These are phyloP conservation scores for Phoebastria nigripes DNA, from an alignment of 2,797 vertebrate species.

Conservation along the genomic window DNA sequence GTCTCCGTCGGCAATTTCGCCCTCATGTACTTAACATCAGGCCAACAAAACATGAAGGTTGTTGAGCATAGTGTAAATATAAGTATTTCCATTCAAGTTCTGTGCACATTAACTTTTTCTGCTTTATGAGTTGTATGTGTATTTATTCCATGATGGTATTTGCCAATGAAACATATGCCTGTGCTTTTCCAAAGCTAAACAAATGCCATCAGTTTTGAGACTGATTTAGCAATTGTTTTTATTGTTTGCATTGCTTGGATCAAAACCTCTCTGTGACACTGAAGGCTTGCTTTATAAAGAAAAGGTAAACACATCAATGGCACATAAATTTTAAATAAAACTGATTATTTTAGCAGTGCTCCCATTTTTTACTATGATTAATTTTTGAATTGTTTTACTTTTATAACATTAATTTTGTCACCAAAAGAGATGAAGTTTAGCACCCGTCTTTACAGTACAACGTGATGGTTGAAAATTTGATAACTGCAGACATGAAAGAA, in stretches of 20 bases:
- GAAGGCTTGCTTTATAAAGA: not conserved
- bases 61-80: not conserved
- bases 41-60: not conserved
- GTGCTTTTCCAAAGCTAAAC: not conserved
- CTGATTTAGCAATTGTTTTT: not conserved
- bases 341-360: not conserved
- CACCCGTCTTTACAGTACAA: not conserved
- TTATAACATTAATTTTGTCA: not conserved
- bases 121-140: not conserved
- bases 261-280: not conserved
- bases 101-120: not conserved
- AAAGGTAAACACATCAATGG: not conserved
- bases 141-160: not conserved
- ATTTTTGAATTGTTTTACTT: constrained; percentile 15
- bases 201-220: not conserved
- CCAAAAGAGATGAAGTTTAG: not conserved
- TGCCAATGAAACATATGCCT: not conserved
- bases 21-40: not conserved
- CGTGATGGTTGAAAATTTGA: not conserved
- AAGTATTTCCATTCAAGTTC: not conserved
- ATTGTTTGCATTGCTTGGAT: not conserved
- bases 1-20: not conserved
- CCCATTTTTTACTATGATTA: not conserved
- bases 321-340: not conserved
- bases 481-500: not conserved